phyloP scores from a whole-genome alignment of 2,113 vertebrate species.

The Hipposideros armiger region DNA sequence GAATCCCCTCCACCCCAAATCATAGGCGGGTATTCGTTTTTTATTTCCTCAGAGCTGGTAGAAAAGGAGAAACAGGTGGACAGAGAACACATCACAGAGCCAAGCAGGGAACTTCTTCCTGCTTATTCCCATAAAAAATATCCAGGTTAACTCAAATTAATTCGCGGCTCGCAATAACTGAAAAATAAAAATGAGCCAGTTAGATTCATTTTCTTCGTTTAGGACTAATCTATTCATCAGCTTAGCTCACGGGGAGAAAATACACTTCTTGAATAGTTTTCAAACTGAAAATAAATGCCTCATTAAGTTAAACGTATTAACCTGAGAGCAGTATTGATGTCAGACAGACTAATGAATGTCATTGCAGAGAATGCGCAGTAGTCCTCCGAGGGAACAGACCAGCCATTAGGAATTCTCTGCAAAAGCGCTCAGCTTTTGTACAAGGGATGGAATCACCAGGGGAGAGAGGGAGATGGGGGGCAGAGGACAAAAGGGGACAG shows the following conservation, averaged over 20 bases:
- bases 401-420: background rate
- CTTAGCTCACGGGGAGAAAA: constrained; percentile 81
- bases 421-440: background rate
- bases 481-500: background rate
- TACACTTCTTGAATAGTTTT: constrained; percentile 83
- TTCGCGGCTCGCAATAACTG: constrained; percentile 78
- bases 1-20: background rate
- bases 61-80: background rate
- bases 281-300: constrained; percentile 85
- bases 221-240: constrained; percentile 86
- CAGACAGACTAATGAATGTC: constrained; percentile 79
- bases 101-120: constrained; percentile 25
- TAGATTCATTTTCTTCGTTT: constrained; percentile 83
- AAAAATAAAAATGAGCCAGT: constrained; percentile 72
- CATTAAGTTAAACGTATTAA: constrained; percentile 86
- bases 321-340: constrained; percentile 82
- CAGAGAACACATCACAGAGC: background rate
- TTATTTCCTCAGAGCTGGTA: constrained; percentile 16
- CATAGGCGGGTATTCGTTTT: background rate
- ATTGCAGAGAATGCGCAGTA: background rate
- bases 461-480: background rate
- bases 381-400: constrained; percentile 3
- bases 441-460: background rate
- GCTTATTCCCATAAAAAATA: constrained; percentile 68
- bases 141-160: constrained; percentile 80